Conservation (phyloP, 2,888 invertebrate genomes). For the Sicus ferrugineus region DNA sequence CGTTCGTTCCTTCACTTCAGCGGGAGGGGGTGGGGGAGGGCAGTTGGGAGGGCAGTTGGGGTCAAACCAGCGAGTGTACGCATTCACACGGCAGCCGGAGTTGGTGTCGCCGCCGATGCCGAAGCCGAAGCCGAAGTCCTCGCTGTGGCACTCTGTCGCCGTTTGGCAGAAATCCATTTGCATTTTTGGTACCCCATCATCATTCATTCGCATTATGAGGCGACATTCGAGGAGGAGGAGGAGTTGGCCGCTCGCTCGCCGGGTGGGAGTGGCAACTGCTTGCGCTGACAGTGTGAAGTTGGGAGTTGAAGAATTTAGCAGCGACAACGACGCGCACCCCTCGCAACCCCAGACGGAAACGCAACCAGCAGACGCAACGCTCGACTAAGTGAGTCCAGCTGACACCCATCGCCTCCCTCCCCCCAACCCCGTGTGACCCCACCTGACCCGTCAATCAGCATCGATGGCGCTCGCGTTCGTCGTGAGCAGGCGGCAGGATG, state of each 20-base stretch:
- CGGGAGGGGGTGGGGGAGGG: conserved; percentile 11
- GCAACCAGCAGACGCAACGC: neutral
- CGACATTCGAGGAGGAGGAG: conserved; percentile 5
- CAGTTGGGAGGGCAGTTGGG: conserved; percentile 2
- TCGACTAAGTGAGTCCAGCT: neutral
- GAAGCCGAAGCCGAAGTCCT: conserved; percentile 4
- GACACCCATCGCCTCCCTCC: neutral
- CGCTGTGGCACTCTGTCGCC: neutral
- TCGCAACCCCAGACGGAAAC: neutral
- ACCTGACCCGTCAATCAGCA: too few species aligned
- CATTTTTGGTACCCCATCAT: conserved; percentile 44
- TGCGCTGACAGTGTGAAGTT: conserved; percentile 40
- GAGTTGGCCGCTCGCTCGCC: neutral
- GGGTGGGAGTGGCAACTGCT: conserved; percentile 35
- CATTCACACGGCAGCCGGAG: neutral
- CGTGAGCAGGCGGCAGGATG: neutral
- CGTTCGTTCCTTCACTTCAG: conserved; percentile 9
- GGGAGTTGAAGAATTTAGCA: neutral
- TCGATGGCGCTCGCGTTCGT: neutral
- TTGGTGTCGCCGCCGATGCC: neutral
- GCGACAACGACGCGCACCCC: neutral
- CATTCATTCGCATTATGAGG: conserved; percentile 43
- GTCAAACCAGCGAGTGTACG: neutral
- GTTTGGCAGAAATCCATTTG: conserved; percentile 42
- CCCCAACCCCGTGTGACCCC: neutral